phyloP scores from a whole-genome alignment of 1,140 invertebrate species.

The Lepidurus arcticus region DNA sequence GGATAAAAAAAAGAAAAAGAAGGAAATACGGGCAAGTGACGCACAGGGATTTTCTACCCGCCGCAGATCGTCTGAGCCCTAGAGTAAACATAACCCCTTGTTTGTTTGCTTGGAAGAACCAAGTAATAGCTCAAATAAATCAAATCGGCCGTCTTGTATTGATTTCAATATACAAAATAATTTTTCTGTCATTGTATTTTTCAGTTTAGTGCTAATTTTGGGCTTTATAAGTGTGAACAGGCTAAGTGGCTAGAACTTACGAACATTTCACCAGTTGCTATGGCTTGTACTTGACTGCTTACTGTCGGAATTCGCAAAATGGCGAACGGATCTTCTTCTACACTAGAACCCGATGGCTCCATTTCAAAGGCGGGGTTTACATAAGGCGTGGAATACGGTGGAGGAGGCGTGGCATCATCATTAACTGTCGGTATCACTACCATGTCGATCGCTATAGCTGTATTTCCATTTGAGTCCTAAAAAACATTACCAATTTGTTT shows the following conservation, averaged over 20 bases:
- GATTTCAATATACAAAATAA: neutral
- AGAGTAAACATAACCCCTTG: neutral
- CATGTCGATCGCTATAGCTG: neutral
- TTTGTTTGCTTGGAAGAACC: neutral
- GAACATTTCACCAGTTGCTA: too few relatives aligned
- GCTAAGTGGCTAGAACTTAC: too few relatives aligned
- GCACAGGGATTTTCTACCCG: neutral
- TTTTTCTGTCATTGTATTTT: too few relatives aligned
- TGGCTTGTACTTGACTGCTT: neutral
- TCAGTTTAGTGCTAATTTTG: too few relatives aligned
- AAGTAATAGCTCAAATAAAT: neutral
- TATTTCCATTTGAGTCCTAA: neutral
- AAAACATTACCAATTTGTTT: neutral
- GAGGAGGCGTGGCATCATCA: neutral
- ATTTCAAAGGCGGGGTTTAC: neutral
- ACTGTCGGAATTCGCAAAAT: constrained; percentile 5
- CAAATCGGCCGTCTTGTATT: neutral
- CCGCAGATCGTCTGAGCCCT: neutral
- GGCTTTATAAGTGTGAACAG: too few relatives aligned
- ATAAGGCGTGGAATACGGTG: neutral
- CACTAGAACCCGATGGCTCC: neutral
- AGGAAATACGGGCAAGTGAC: neutral
- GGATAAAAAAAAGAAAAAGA: neutral
- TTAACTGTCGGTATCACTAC: neutral
- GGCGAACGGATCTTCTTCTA: neutral